phyloP scores from a whole-genome alignment of 2,888 invertebrate species.

The Junonia oenone region DNA sequence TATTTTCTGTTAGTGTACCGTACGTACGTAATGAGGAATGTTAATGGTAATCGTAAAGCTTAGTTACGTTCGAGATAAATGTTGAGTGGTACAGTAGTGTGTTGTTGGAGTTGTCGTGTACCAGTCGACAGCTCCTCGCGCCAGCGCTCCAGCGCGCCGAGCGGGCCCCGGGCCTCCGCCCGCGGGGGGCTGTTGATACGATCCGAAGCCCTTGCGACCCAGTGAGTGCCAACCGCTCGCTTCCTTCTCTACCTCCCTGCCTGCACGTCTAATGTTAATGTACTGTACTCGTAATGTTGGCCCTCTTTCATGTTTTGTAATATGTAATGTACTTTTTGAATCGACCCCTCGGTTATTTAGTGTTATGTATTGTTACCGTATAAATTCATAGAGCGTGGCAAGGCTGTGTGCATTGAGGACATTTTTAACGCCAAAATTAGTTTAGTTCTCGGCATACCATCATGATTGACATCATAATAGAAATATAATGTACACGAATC shows the following conservation, averaged over 20 bases:
- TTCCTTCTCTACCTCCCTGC: conserved; percentile 54
- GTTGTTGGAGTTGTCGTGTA: conserved; percentile 68
- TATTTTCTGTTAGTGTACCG: conserved; percentile 75
- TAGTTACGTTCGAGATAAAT: conserved; percentile 74
- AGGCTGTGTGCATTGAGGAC: conserved; percentile 85
- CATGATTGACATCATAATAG: conserved; percentile 70
- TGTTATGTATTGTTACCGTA: conserved; percentile 69
- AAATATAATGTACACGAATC: conserved; percentile 60
- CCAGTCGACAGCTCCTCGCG: conserved; percentile 57
- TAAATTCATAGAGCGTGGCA: conserved; percentile 82
- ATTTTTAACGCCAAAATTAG: conserved; percentile 75
- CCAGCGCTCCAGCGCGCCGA: conserved; percentile 27
- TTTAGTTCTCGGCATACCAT: conserved; percentile 71
- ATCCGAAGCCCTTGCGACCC: conserved; percentile 35
- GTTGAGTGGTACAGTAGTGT: conserved; percentile 78
- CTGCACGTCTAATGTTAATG: conserved; percentile 71
- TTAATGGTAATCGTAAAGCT: conserved; percentile 72
- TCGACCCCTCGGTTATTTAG: conserved; percentile 76
- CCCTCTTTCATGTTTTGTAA: conserved; percentile 73
- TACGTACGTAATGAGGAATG: conserved; percentile 70
- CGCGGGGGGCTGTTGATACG: conserved; percentile 37
- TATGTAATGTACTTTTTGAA: conserved; percentile 72
- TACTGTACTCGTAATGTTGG: conserved; percentile 70
- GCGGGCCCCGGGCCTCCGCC: conserved; percentile 34
- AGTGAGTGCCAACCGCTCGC: conserved; percentile 51